phyloP scores from a whole-genome alignment of 2,797 vertebrate species.

The Apogon talboti region DNA sequence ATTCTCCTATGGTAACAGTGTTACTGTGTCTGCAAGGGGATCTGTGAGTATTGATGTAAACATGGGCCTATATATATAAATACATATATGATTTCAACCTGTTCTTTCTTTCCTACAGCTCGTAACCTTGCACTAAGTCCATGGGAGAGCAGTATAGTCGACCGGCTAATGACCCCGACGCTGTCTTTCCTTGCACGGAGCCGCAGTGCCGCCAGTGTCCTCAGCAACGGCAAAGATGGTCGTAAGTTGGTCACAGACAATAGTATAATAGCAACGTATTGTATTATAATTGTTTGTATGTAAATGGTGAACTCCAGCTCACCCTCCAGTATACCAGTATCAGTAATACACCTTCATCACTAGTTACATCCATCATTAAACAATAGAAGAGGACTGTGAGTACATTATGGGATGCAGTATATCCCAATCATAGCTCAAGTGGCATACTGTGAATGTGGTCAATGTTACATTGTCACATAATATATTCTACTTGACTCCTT shows the following conservation, averaged over 20 bases:
- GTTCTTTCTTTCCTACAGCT: slow-evolving; percentile 74
- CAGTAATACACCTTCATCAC: too few species aligned
- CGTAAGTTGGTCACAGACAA: slow-evolving; percentile 81
- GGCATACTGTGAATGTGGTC: too few species aligned
- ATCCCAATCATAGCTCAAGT: too few species aligned
- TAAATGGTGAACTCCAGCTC: too few species aligned
- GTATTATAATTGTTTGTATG: too few species aligned
- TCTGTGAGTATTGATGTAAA: not conserved
- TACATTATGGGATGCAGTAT: too few species aligned
- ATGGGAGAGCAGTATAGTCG: slow-evolving; percentile 98
- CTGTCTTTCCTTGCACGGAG: slow-evolving; percentile 96
- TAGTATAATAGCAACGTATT: not conserved
- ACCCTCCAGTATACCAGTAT: too few species aligned
- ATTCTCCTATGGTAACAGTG: slow-evolving; percentile 3
- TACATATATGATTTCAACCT: not conserved
- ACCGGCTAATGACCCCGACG: slow-evolving; percentile 96
- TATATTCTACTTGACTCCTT: too few species aligned
- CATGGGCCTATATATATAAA: too few species aligned
- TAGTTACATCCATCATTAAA: too few species aligned
- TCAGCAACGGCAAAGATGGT: slow-evolving; percentile 88
- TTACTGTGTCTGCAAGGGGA: not conserved
- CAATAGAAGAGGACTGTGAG: too few species aligned
- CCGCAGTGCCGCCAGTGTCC: slow-evolving; percentile 93
- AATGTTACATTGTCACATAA: too few species aligned
- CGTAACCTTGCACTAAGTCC: slow-evolving; percentile 91